phyloP scores from a whole-genome alignment of 2,113 vertebrate genomes.

The Zosterops pallidus region DNA sequence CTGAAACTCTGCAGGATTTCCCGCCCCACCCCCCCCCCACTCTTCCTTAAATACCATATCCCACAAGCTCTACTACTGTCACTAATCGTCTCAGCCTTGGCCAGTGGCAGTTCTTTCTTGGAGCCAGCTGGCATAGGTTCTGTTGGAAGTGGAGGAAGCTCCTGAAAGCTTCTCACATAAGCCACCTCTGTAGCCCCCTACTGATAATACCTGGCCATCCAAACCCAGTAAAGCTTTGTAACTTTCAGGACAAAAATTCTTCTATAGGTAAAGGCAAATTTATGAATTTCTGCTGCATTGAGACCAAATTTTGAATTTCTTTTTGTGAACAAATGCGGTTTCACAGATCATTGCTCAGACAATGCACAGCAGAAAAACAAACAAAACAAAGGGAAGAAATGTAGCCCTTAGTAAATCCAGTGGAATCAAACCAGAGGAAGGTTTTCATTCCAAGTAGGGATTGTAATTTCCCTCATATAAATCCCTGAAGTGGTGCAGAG shows the following conservation, averaged over 20 bases:
- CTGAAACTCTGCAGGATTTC: background rate
- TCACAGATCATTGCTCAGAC: conserved; percentile 9
- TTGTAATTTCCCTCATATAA: background rate
- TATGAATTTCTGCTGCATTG: background rate
- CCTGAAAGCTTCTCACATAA: background rate
- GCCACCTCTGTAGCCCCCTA: background rate
- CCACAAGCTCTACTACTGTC: background rate
- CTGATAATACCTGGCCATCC: background rate
- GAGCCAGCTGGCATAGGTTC: background rate
- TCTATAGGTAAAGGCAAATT: background rate
- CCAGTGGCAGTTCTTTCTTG: background rate
- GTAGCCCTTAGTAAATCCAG: background rate
- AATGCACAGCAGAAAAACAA: background rate
- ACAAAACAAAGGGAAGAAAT: background rate
- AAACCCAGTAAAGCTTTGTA: background rate
- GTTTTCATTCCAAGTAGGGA: background rate
- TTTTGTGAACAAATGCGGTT: background rate
- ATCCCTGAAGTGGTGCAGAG: background rate
- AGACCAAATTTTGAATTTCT: background rate
- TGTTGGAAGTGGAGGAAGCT: background rate
- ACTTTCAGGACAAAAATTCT: background rate
- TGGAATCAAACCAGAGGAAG: background rate
- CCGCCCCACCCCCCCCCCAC: rapidly evolving
- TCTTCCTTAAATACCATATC: background rate
- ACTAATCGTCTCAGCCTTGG: background rate